These are phyloP conservation scores for Leucopsar rothschildi DNA, from an alignment of 2,113 vertebrate genomes.

Conservation along the genomic window DNA sequence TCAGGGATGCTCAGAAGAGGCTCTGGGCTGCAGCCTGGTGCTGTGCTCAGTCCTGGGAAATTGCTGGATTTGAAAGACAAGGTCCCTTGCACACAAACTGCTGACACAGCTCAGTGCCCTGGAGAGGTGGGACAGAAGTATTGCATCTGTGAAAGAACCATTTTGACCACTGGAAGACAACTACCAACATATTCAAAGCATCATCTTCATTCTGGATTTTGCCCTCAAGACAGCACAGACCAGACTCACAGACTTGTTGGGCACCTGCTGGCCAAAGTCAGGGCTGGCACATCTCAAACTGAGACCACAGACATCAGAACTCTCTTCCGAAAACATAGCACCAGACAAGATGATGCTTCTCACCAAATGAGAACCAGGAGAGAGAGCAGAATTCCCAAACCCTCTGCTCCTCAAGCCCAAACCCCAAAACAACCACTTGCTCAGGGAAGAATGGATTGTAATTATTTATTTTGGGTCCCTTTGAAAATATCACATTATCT, in stretches of 20 bases:
- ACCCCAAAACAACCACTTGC: neutral
- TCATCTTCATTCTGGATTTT: neutral
- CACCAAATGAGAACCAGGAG: neutral
- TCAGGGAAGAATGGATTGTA: neutral
- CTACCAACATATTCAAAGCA: neutral
- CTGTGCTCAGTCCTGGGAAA: neutral
- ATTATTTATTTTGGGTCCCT: constrained; percentile 39
- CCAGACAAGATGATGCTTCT: neutral
- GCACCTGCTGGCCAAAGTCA: neutral
- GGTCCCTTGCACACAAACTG: neutral
- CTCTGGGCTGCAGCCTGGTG: neutral
- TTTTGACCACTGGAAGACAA: neutral
- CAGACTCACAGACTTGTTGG: rapidly evolving
- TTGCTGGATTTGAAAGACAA: neutral
- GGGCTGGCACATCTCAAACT: neutral
- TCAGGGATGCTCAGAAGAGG: neutral
- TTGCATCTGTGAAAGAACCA: rapidly evolving
- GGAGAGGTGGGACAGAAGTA: neutral
- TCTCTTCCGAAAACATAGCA: neutral
- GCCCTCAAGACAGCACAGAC: neutral
- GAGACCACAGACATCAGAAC: neutral
- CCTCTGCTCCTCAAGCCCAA: neutral
- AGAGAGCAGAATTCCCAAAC: neutral
- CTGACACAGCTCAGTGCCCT: neutral
- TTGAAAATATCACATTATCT: neutral